Conservation (phyloP, 2,113 vertebrate genomes). For the human region GRCh38 chr2:116373501-116374000, state of each 20-base stretch:
- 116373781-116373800: neutral
- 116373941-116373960: neutral
- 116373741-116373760: neutral
- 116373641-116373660: neutral
- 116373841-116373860: fast-evolving
- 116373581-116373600: neutral
- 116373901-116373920: too few species aligned
- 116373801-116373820: neutral
- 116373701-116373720: neutral
- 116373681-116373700: neutral
- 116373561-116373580: too few species aligned
- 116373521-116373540: neutral
- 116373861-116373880: neutral
- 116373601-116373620: neutral
- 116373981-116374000: neutral
- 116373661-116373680: neutral
- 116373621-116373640: neutral
- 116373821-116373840: neutral
- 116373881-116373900: neutral
- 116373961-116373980: neutral
- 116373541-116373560: fast-evolving
- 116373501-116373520: neutral
- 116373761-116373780: neutral
- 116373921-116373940: neutral
- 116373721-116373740: neutral